phyloP scores from a whole-genome alignment of 2,888 invertebrate genomes.

The Andrena fulva region DNA sequence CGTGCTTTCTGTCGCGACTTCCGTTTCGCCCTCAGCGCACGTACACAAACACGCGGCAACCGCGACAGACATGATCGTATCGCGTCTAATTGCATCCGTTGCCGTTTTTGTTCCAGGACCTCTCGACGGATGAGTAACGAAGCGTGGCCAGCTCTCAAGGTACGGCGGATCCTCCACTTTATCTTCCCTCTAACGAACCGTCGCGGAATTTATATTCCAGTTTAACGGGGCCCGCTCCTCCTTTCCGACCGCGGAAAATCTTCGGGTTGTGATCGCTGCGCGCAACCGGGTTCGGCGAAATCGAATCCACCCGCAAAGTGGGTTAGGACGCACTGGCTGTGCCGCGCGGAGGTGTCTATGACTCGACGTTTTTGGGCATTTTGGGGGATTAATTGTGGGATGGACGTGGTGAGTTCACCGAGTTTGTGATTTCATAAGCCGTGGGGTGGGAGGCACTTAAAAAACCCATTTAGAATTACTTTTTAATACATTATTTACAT shows the following conservation, averaged over 20 bases:
- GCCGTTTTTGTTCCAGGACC: conserved; percentile 62
- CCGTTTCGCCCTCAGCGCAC: not conserved
- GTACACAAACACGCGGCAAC: not conserved
- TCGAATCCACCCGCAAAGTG: conserved; percentile 2
- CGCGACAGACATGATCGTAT: conserved; percentile 27
- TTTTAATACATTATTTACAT: too few relatives aligned
- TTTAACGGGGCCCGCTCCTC: conserved; percentile 15
- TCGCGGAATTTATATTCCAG: conserved; percentile 47
- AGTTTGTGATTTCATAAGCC: too few relatives aligned
- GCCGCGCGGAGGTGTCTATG: too few relatives aligned
- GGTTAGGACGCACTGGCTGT: too few relatives aligned
- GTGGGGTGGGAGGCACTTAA: too few relatives aligned
- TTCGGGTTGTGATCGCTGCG: not conserved
- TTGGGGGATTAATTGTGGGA: too few relatives aligned
- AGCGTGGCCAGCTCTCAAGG: conserved; percentile 56
- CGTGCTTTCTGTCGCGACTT: not conserved
- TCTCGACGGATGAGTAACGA: conserved; percentile 61
- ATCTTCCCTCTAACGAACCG: conserved; percentile 61
- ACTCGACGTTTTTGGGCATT: too few relatives aligned
- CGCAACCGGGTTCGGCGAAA: not conserved
- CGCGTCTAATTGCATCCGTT: conserved; percentile 62
- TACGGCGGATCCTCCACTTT: conserved; percentile 33
- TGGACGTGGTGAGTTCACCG: too few relatives aligned
- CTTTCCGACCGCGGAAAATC: not conserved
- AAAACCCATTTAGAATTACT: too few relatives aligned